A percentile compares a stretch with the other conserved stretches of the same genome.
These are phyloP conservation scores for Cyanoramphus novaezelandiae DNA, from an alignment of 2,113 vertebrate genomes.

Conservation along the genomic window DNA sequence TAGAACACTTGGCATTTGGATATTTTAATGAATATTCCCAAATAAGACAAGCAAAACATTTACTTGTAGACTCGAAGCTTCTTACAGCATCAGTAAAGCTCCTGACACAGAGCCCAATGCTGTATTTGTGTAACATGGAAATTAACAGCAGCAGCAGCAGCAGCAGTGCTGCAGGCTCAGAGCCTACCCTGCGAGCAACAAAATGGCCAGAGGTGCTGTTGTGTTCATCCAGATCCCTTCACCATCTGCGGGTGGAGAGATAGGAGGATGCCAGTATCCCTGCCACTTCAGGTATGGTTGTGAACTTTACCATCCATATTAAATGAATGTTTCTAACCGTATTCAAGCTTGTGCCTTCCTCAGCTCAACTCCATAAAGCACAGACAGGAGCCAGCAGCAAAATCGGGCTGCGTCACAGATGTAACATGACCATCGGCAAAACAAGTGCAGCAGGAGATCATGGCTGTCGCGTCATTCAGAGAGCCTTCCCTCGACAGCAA, in stretches of 20 bases:
- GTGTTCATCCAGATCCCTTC: neutral
- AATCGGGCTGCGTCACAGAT: conserved; percentile 66
- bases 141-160: conserved; percentile 66
- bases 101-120: conserved; percentile 26
- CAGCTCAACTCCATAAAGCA: conserved; percentile 2
- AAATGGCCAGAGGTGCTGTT: conserved; percentile 52
- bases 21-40: neutral
- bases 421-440: conserved; percentile 56
- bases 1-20: neutral
- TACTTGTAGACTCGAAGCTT: conserved; percentile 26
- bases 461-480: conserved; percentile 16
- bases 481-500: neutral
- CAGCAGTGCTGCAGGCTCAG: conserved; percentile 29
- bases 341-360: neutral
- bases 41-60: conserved; percentile 31
- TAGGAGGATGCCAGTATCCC: neutral
- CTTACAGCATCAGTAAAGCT: conserved; percentile 47
- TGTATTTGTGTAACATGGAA: conserved; percentile 58
- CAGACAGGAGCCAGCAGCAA: conserved; percentile 11
- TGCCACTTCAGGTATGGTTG: neutral
- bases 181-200: conserved; percentile 37
- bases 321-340: neutral
- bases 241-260: neutral
- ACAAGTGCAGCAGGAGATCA: conserved; percentile 27
- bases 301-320: neutral